These are phyloP conservation scores for Pionites leucogaster DNA, from an alignment of 2,113 vertebrate genomes.

Conservation along the genomic window DNA sequence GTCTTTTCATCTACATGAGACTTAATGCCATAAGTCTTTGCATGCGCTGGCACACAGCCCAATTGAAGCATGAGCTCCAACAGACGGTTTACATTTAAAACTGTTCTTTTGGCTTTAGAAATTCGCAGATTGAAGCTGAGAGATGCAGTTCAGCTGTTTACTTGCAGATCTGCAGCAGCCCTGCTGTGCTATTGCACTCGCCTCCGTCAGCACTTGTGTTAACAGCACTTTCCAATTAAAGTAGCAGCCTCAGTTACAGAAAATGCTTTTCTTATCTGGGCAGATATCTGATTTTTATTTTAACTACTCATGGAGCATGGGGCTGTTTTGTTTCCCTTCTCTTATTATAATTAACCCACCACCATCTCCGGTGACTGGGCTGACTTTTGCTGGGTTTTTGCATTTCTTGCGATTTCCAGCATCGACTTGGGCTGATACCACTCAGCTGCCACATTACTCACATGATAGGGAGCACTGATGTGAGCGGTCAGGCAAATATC, in stretches of 20 bases:
- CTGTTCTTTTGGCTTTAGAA: slow-evolving; percentile 46
- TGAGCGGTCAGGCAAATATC: not conserved
- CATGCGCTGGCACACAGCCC: slow-evolving; percentile 22
- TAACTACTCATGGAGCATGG: not conserved
- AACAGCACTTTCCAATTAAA: slow-evolving; percentile 44
- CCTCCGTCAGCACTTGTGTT: not conserved
- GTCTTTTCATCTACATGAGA: slow-evolving; percentile 40
- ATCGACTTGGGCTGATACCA: not conserved
- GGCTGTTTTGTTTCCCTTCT: not conserved
- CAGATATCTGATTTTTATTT: not conserved
- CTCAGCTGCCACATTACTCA: not conserved
- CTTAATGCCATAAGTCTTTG: slow-evolving; percentile 12
- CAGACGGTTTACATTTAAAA: slow-evolving; percentile 61
- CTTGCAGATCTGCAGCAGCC: slow-evolving; percentile 28
- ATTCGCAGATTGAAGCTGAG: slow-evolving; percentile 7
- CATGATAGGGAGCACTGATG: not conserved
- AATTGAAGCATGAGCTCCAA: slow-evolving; percentile 37
- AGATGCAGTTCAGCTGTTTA: slow-evolving; percentile 38
- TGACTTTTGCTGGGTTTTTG: not conserved
- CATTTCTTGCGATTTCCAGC: not conserved
- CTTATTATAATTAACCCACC: not conserved
- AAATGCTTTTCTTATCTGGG: slow-evolving; percentile 12
- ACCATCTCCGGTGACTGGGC: not conserved
- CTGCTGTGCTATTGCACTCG: not conserved
- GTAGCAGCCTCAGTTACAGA: not conserved